phyloP scores from a whole-genome alignment of 2,113 vertebrate genomes.

The Thunnus maccoyii region DNA sequence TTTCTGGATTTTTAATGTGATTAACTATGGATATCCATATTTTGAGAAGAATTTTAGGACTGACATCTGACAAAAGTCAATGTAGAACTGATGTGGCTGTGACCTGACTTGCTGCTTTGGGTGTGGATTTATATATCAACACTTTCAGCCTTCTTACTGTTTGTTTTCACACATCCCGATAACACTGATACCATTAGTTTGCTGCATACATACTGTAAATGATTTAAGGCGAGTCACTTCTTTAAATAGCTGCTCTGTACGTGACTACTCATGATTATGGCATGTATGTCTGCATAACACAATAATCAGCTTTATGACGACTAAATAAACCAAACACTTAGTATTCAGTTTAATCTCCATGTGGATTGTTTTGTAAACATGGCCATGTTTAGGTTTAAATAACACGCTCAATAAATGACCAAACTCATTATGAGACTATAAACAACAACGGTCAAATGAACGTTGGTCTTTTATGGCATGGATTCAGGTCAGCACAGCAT shows the following conservation, averaged over 20 bases:
- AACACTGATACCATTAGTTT: not conserved
- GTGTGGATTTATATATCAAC: not conserved
- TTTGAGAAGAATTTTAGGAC: not conserved
- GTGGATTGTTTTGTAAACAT: constrained; percentile 19
- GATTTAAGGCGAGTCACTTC: constrained; percentile 9
- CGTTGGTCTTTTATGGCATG: not conserved
- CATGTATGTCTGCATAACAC: constrained; percentile 40
- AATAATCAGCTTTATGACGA: constrained; percentile 59
- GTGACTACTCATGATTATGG: constrained; percentile 14
- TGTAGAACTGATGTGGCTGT: not conserved
- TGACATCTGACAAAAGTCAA: not conserved
- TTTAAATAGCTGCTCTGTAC: constrained; percentile 25
- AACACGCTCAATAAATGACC: not conserved
- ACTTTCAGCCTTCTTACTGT: not conserved
- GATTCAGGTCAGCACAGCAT: not conserved
- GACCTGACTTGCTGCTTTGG: not conserved
- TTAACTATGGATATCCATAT: not conserved
- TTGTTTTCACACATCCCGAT: not conserved
- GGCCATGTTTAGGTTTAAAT: not conserved
- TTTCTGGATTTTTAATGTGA: not conserved
- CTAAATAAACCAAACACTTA: not conserved
- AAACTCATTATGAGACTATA: not conserved
- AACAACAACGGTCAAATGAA: not conserved
- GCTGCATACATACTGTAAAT: not conserved
- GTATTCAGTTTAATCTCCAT: constrained; percentile 36